Percentiles rank a stretch among this genome's conserved stretches.
Evolutionary conservation across 2,113 vertebrate species (phyloP).

Genomic region (Colaptes auratus): DNA sequence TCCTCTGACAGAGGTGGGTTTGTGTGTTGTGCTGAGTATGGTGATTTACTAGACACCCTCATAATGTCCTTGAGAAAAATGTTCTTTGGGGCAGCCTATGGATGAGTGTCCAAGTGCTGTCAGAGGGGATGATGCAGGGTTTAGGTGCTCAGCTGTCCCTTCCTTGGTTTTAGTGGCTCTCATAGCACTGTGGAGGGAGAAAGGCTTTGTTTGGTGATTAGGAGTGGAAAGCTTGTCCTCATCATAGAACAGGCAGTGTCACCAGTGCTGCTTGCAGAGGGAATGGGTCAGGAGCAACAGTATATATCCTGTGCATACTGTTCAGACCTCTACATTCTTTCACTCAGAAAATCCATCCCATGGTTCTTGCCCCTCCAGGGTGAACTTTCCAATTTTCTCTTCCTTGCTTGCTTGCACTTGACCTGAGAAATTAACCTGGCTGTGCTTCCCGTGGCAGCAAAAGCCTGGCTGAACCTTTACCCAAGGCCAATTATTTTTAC

Average conservation of each 20-base stretch:
- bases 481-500: neutral
- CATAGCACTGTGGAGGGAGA: neutral
- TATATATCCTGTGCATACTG: accelerated
- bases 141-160: neutral
- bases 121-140: neutral
- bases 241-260: neutral
- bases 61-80: neutral
- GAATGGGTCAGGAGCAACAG: too few species aligned
- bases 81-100: neutral
- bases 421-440: neutral
- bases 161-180: neutral
- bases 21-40: neutral
- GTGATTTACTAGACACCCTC: neutral
- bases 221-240: neutral
- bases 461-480: neutral
- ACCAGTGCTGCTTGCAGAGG: neutral
- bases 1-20: neutral
- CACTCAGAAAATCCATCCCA: neutral
- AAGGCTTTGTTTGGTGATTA: neutral
- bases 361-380: neutral
- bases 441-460: neutral
- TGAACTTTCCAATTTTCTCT: neutral
- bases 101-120: neutral
- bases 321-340: neutral
- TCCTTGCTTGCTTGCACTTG: neutral